Conservation (phyloP, 2,888 invertebrate genomes). For the Aspidiotus destructor region DNA sequence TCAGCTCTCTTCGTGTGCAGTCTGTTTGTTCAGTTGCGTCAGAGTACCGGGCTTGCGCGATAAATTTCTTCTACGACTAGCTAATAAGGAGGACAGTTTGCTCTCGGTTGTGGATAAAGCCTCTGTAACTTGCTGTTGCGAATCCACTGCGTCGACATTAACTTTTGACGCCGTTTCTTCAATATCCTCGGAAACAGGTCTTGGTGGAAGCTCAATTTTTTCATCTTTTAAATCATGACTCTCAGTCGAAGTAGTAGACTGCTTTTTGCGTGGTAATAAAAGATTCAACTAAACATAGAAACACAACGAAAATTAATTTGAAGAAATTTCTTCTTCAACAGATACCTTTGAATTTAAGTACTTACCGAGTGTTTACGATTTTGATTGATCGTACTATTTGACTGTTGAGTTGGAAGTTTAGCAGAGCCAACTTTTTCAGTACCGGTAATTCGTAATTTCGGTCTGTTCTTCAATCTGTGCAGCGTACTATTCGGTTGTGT, state of each 20-base stretch:
- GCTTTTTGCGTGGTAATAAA: conserved; percentile 24
- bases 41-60: conserved; percentile 22
- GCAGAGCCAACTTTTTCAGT: conserved; percentile 40
- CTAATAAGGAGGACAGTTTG: conserved; percentile 33
- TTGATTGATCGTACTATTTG: conserved; percentile 38
- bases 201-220: conserved; percentile 16
- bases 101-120: conserved; percentile 32
- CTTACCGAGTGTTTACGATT: conserved; percentile 34
- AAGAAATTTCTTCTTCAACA: neutral
- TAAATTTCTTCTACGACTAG: conserved; percentile 32
- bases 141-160: conserved; percentile 4
- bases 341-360: neutral
- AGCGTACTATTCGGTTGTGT: conserved; percentile 42
- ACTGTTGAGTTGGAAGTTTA: conserved; percentile 43
- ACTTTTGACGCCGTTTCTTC: conserved; percentile 14
- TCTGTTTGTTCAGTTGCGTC: conserved; percentile 12
- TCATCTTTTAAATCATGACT: conserved; percentile 19
- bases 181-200: conserved; percentile 22
- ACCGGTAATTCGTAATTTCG: conserved; percentile 43
- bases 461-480: conserved; percentile 44
- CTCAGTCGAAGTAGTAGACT: conserved; percentile 9
- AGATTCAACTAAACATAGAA: conserved; percentile 7
- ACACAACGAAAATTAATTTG: neutral
- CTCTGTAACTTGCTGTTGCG: conserved; percentile 9
- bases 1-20: conserved; percentile 23